Base-by-base conservation (phyloP, 2,797 vertebrate genomes). In the Poecile montanus region DNA sequence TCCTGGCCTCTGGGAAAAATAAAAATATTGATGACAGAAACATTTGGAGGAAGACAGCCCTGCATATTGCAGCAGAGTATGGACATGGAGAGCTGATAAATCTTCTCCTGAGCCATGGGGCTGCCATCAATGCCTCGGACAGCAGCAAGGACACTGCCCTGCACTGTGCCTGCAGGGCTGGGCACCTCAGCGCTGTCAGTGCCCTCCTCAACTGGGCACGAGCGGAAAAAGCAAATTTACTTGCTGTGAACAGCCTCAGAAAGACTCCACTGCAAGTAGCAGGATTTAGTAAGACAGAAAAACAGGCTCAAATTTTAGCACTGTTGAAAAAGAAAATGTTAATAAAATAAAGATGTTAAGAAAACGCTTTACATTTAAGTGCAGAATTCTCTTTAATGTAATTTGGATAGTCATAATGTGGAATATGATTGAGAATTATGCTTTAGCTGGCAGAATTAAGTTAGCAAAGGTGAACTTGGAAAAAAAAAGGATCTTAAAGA, bases 261-360 rank as follows among this genome's bases (percentile, higher is more conserved):
- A 99, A 98, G 95, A 98, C 96, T 1, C 97, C 98, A 6, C 70
- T 98, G 75, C 98, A 98, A 94, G 97, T 97, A 58, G 98, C 97
- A 10, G 97, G 98, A 86, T 85, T 88, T 9, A 96, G 70, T 63
- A 60, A 82, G 84, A 98, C 96, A 15, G 72, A 89, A 34, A 97
- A 94, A 29, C 98, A 98, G 53, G 96, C 96, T 89, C 93, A 89
- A 68, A 98, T 98, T 44, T 92, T 94, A 53, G 94, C 87, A 15
- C 88, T 98, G 76, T 92, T 99, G 65, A 98, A 97, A 94, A 98
- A 95, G 94, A 99, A 98, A 96, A 98, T 98, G 98, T 89, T 98
- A 65, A 93, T 98, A 32, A 98, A 97, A 95, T 98, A 96, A 93
- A 65, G 58, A 27, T 29, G 19, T 48, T 51, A 87, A 78, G 6